Conservation (phyloP, 2,888 invertebrate species). For the Priocnemis perturbator region DNA sequence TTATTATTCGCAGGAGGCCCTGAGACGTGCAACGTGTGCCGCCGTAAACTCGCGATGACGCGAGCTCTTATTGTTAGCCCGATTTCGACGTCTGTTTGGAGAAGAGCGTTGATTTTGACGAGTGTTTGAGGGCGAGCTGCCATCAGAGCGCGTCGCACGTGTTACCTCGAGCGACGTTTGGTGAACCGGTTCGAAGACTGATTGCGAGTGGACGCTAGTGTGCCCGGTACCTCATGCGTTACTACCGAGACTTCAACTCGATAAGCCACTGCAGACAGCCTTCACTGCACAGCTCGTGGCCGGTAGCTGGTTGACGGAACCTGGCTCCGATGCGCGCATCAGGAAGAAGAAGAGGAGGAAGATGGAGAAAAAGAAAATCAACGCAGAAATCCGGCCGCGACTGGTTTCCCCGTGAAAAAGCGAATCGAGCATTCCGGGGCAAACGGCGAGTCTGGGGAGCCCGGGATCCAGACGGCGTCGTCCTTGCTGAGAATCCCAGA, state of each 20-base stretch:
- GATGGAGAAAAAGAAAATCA: conserved; percentile 38
- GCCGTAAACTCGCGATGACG: too few relatives aligned
- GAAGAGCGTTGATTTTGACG: too few relatives aligned
- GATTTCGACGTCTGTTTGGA: too few relatives aligned
- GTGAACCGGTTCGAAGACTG: too few relatives aligned
- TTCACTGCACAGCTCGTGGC: conserved; percentile 34
- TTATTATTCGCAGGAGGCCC: too few relatives aligned
- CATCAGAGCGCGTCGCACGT: too few relatives aligned
- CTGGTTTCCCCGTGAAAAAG: conserved; percentile 62
- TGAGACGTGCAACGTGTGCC: too few relatives aligned
- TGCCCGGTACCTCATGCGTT: not conserved
- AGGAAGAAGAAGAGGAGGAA: not conserved
- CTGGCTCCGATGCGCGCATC: conserved; percentile 43
- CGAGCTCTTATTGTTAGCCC: too few relatives aligned
- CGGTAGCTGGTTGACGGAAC: conserved; percentile 46
- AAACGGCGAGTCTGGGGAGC: conserved; percentile 14
- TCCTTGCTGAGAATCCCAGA: conserved; percentile 56
- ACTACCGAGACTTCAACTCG: not conserved
- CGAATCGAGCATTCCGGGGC: conserved; percentile 31
- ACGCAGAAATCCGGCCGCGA: conserved; percentile 40
- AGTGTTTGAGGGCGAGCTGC: too few relatives aligned
- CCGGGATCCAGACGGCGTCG: conserved; percentile 22
- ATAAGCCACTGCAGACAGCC: conserved; percentile 10
- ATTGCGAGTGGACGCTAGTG: not conserved
- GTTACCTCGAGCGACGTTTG: too few relatives aligned